Evolutionary conservation across 2,797 vertebrate species (phyloP).

Genomic region (Falco biarmicus): DNA sequence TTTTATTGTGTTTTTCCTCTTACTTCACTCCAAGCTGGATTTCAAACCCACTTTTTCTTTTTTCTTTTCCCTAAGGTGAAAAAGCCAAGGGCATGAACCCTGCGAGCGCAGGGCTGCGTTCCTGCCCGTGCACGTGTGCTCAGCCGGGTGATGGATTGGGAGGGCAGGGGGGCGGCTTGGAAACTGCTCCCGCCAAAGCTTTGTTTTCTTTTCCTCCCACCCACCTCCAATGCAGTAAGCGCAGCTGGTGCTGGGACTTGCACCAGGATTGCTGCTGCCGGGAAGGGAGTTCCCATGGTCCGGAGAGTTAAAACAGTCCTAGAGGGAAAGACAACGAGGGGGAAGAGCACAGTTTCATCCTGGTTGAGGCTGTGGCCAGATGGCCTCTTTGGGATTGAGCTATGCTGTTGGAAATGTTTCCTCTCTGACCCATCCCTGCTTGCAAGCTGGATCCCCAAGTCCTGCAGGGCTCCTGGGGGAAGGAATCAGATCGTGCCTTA

Average conservation of each 20-base stretch:
- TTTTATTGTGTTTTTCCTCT: background rate
- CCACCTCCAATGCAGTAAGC: background rate
- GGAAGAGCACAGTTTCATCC: background rate
- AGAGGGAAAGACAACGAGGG: background rate
- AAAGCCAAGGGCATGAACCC: slow-evolving; percentile 14
- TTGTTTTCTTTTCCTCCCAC: slow-evolving; percentile 34
- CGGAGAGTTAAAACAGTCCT: background rate
- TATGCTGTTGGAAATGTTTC: background rate
- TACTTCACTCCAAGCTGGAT: background rate
- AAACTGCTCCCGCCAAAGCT: background rate
- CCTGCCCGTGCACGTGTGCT: background rate
- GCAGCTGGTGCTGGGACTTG: background rate
- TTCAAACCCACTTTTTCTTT: background rate
- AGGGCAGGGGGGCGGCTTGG: background rate
- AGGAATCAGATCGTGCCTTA: background rate
- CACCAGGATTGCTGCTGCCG: background rate
- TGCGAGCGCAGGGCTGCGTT: background rate
- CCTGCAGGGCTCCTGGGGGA: background rate
- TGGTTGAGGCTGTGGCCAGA: background rate
- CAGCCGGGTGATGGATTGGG: background rate
- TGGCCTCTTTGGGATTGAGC: background rate
- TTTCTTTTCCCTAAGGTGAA: background rate
- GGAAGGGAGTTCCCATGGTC: background rate
- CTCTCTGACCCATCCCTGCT: background rate
- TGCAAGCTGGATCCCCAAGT: background rate